These are phyloP conservation scores for Dryobates pubescens DNA, from an alignment of 2,797 vertebrate genomes.

Conservation along the genomic window DNA sequence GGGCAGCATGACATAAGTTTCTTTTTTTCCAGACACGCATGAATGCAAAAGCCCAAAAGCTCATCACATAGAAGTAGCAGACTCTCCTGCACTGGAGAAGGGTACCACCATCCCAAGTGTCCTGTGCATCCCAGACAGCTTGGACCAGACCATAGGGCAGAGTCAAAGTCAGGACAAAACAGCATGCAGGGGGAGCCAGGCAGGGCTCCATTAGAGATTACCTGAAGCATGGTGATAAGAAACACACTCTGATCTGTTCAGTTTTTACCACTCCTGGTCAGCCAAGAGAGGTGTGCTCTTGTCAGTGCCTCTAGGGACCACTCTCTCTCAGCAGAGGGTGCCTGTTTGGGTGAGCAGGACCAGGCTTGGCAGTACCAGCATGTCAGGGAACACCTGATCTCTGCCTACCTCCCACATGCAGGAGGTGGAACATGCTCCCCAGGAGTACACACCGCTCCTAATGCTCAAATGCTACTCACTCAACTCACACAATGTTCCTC, in stretches of 20 bases:
- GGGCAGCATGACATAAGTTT: not conserved
- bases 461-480: not conserved
- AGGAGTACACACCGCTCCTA: not conserved
- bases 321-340: not conserved
- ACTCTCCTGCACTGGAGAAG: not conserved
- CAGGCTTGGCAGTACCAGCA: not conserved
- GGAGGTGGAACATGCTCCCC: not conserved
- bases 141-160: not conserved
- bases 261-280: not conserved
- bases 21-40: not conserved
- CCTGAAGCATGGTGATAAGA: not conserved
- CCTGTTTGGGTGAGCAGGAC: not conserved
- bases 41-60: not conserved
- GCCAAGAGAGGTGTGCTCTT: not conserved
- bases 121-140: not conserved
- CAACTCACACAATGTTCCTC: not conserved
- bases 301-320: not conserved
- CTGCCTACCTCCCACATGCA: not conserved
- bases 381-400: not conserved
- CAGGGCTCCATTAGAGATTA: not conserved
- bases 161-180: not conserved
- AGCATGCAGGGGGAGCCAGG: rapidly evolving
- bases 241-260: not conserved
- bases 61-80: not conserved
- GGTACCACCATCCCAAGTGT: not conserved